phyloP scores from a whole-genome alignment of 2,888 invertebrate species.

The Hirtodrosophila duncani region DNA sequence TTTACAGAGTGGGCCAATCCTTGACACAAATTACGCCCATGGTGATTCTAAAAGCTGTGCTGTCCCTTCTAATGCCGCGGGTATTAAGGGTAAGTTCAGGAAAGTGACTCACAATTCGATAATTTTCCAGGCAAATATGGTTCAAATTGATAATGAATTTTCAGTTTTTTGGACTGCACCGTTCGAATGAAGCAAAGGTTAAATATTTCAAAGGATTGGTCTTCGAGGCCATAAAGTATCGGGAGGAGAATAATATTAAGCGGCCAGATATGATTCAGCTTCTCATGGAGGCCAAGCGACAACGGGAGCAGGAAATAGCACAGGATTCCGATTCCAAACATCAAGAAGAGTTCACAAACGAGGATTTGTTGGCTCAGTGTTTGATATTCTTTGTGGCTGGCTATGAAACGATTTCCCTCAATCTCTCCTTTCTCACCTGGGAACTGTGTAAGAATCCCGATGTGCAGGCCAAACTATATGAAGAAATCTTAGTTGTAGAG shows the following conservation, averaged over 20 bases:
- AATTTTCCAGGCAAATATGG: no score
- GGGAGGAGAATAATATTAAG: slow-evolving; percentile 78
- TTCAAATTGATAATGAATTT: background rate
- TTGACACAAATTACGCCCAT: slow-evolving; percentile 73
- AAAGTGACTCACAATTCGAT: no score
- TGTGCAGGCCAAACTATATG: slow-evolving; percentile 79
- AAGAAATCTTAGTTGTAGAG: slow-evolving; percentile 79
- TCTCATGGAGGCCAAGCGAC: slow-evolving; percentile 78
- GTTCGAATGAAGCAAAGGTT: slow-evolving; percentile 70
- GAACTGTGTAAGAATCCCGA: slow-evolving; percentile 81
- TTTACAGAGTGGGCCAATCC: slow-evolving; percentile 79
- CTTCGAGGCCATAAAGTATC: slow-evolving; percentile 77
- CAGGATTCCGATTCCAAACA: background rate
- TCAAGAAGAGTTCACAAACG: slow-evolving; percentile 72
- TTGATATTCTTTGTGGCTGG: slow-evolving; percentile 81
- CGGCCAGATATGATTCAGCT: slow-evolving; percentile 81
- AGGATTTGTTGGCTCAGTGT: slow-evolving; percentile 81
- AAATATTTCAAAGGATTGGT: slow-evolving; percentile 78
- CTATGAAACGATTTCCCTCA: slow-evolving; percentile 78
- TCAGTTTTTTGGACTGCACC: slow-evolving; percentile 50
- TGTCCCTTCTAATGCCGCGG: slow-evolving; percentile 48
- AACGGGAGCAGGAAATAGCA: slow-evolving; percentile 12
- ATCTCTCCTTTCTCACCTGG: slow-evolving; percentile 79
- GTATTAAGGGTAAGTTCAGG: slow-evolving; percentile 60
- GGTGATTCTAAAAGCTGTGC: slow-evolving; percentile 50